Conservation (phyloP, 2,888 invertebrate genomes). For the Phalangium opilio region DNA sequence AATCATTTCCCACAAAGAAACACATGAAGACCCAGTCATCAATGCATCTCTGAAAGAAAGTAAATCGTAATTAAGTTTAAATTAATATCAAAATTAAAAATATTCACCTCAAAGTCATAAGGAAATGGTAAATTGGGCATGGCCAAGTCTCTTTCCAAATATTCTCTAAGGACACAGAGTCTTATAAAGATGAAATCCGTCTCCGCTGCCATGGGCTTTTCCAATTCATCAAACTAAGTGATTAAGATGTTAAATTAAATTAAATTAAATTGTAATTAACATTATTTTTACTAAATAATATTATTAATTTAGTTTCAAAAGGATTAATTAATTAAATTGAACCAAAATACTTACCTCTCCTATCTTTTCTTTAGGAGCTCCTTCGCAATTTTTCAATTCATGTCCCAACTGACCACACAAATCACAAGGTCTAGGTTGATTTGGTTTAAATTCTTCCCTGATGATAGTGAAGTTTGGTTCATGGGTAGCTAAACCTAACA, state of each 20-base stretch:
- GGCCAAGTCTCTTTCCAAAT: conserved; percentile 67
- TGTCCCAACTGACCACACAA: conserved; percentile 77
- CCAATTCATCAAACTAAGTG: conserved; percentile 38
- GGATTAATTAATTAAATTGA: no score
- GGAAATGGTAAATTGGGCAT: conserved; percentile 88
- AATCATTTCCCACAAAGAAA: conserved; percentile 99
- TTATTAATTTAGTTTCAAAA: background rate
- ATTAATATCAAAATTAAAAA: conserved; percentile 1
- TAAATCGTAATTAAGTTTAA: conserved; percentile 2
- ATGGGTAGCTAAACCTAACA: conserved; percentile 95
- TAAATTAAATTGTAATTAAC: background rate
- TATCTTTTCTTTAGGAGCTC: conserved; percentile 44
- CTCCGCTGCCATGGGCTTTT: conserved; percentile 44
- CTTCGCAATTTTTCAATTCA: conserved; percentile 84
- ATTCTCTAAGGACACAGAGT: conserved; percentile 81
- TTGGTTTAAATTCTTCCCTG: conserved; percentile 90
- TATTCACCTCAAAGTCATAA: conserved; percentile 72
- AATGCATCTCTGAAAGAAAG: conserved; percentile 50
- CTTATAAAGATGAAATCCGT: conserved; percentile 71
- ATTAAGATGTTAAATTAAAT: conserved; percentile 1
- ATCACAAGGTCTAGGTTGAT: conserved; percentile 87
- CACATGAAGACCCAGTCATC: conserved; percentile 99
- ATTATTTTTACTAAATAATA: no score
- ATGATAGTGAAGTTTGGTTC: conserved; percentile 95
- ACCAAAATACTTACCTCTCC: conserved; percentile 28